Base-by-base conservation (phyloP, 1,140 invertebrate species). In the Ylistrum balloti region DNA sequence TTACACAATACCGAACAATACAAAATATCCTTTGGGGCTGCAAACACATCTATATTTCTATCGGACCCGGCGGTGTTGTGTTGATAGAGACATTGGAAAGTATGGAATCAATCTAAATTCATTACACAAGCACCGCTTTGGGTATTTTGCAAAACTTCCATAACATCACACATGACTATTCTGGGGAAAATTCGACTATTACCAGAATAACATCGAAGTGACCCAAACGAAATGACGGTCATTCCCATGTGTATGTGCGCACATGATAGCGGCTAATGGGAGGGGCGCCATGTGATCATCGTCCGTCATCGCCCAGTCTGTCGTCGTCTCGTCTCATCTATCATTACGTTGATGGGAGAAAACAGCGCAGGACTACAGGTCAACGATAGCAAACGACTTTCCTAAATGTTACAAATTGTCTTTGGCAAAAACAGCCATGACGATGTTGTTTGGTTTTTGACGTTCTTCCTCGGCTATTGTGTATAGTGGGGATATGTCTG, bases 331-430 rank as follows among this genome's bases (percentile, higher is more conserved):
- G 56, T 28, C 56, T 22, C 56, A 74, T 74, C 56, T 28, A 74
- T 74, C 56, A 74, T 74, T 28, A 17, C n/a, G 56, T 5, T 74
- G 56, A 74, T 74, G 56, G 56, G 15, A 28, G 56, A 74, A 74
- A 22, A 74, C 22, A 17, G n/a, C 56, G 56, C 22, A 3, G 56
- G 1, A 74, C 17, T 2, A 28, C 56, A 74, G n/a, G 56, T 74
- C 56, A 74, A 74, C 56, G n/a, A 17, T n/a, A 74, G 56, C 13
- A 74, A 74, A 74, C 56, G 56, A 74, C 56, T 74, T 74, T 74
- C 56, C 28, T n/a, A 74, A 74, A 74, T 74, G 45, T 11, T 56
- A 56, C 22, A 56, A 56, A 56, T 56, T 15, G 56, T 74, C 56
- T 74, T 74, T 74, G 56, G 56, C 28, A 74, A 74, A n/a, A 28